Evolutionary conservation across 1,140 invertebrate genomes (phyloP).

Genomic region (Tetraneura akinire): DNA sequence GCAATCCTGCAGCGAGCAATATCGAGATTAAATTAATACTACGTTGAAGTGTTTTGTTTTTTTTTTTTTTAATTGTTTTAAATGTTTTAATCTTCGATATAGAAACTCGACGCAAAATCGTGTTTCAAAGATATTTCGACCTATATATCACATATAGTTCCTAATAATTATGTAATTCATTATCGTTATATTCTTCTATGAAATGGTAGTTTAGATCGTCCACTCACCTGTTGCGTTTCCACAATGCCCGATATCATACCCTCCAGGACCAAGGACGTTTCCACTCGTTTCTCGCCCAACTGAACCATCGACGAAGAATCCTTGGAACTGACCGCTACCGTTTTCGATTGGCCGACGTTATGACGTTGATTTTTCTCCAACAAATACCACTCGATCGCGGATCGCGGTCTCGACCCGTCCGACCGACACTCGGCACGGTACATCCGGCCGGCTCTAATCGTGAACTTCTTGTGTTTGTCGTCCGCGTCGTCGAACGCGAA

Average conservation of each 20-base stretch:
- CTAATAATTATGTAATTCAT: too few species aligned
- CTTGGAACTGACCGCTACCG: background rate
- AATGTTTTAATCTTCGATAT: too few species aligned
- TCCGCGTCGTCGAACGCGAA: background rate
- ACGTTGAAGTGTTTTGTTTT: too few species aligned
- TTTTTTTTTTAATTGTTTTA: too few species aligned
- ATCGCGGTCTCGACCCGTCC: constrained; percentile 76
- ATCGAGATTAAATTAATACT: too few species aligned
- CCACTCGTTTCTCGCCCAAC: background rate
- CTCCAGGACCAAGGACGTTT: background rate
- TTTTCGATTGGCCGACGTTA: background rate
- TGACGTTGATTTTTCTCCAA: constrained; percentile 12
- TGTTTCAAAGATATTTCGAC: too few species aligned
- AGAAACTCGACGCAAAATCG: too few species aligned
- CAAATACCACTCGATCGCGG: constrained; percentile 73
- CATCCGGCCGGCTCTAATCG: constrained; percentile 74
- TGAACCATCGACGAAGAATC: background rate
- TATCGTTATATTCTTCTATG: too few species aligned
- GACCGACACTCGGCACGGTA: constrained; percentile 83
- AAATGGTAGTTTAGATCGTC: too few species aligned
- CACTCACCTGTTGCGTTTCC: constrained; percentile 8
- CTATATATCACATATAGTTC: too few species aligned
- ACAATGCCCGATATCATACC: background rate
- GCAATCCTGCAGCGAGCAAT: too few species aligned
- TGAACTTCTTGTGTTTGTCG: background rate